These are phyloP conservation scores for Chromoteleia sp. DNA, from an alignment of 2,888 invertebrate genomes.

Conservation along the genomic window DNA sequence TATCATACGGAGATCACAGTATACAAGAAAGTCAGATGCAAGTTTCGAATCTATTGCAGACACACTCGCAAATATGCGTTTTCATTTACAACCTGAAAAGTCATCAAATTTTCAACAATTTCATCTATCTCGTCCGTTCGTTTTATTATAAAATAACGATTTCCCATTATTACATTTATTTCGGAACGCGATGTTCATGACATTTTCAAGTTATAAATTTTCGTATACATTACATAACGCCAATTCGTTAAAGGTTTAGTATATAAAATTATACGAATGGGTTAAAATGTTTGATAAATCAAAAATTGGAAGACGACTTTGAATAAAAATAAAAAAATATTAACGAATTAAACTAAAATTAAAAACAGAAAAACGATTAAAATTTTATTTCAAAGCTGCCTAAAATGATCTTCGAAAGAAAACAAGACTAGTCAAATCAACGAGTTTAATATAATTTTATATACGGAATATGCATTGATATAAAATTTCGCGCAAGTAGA, in stretches of 20 bases:
- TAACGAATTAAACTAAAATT: slow-evolving; percentile 24
- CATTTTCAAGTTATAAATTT: slow-evolving; percentile 45
- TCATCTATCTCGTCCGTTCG: slow-evolving; percentile 1
- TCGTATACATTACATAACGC: slow-evolving; percentile 25
- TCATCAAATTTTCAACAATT: slow-evolving; percentile 15
- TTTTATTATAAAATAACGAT: slow-evolving; percentile 34
- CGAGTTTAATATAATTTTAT: slow-evolving; percentile 56
- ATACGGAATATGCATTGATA: slow-evolving; percentile 48
- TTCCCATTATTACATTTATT: slow-evolving; percentile 17
- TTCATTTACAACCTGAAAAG: slow-evolving; percentile 57
- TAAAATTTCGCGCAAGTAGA: slow-evolving; percentile 61
- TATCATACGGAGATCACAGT: slow-evolving; percentile 84
- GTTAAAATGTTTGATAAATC: slow-evolving; percentile 42
- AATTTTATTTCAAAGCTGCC: slow-evolving; percentile 13
- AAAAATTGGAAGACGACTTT: slow-evolving; percentile 51
- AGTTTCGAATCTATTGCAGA: slow-evolving; percentile 79
- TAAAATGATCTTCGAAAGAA: slow-evolving; percentile 39
- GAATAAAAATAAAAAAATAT: slow-evolving; percentile 20
- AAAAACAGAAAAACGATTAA: slow-evolving; percentile 3
- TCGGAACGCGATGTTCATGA: slow-evolving; percentile 45
- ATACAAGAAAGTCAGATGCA: slow-evolving; percentile 84
- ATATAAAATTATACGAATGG: slow-evolving; percentile 49
- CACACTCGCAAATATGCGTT: slow-evolving; percentile 71
- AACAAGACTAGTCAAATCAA: slow-evolving; percentile 58
- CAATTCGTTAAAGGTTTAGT: slow-evolving; percentile 28